These are phyloP conservation scores for Aphelinus atriplicis DNA, from an alignment of 1,140 invertebrate genomes.

Conservation along the genomic window DNA sequence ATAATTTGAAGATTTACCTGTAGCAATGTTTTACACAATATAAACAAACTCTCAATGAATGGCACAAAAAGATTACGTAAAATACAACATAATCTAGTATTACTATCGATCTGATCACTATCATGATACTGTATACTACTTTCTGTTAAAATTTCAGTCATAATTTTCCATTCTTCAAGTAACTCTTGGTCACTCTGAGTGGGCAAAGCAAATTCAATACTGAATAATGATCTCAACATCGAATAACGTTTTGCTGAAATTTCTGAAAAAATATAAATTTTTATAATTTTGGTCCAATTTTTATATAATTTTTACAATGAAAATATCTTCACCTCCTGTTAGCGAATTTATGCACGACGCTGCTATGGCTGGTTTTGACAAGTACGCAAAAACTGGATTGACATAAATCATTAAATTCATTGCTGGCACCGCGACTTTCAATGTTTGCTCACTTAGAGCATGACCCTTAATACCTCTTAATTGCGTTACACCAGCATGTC, in stretches of 20 bases:
- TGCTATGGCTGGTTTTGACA: conserved; percentile 72
- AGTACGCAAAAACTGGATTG: conserved; percentile 76
- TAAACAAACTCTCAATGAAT: conserved; percentile 63
- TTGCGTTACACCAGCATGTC: conserved; percentile 48
- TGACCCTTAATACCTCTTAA: conserved; percentile 69
- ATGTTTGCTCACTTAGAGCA: conserved; percentile 70
- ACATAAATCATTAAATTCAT: conserved; percentile 78
- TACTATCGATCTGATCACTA: conserved; percentile 42
- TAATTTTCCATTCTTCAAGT: conserved; percentile 67
- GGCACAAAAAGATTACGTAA: conserved; percentile 65
- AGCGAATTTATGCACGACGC: conserved; percentile 58
- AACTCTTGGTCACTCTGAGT: conserved; percentile 52
- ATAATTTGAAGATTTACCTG: conserved; percentile 53
- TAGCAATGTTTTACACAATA: conserved; percentile 57
- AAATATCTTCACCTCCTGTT: conserved; percentile 52
- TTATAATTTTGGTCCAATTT: conserved; percentile 36
- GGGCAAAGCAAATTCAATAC: conserved; percentile 68
- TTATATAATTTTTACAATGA: neutral
- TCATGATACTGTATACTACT: conserved; percentile 58
- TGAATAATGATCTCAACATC: conserved; percentile 66
- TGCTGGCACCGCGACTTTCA: conserved; percentile 74
- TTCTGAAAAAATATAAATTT: conserved; percentile 54
- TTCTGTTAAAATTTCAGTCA: conserved; percentile 60
- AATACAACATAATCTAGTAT: conserved; percentile 59
- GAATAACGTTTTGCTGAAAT: conserved; percentile 60